Conservation (phyloP, 2,888 invertebrate genomes). For the Pheosia tremula region DNA sequence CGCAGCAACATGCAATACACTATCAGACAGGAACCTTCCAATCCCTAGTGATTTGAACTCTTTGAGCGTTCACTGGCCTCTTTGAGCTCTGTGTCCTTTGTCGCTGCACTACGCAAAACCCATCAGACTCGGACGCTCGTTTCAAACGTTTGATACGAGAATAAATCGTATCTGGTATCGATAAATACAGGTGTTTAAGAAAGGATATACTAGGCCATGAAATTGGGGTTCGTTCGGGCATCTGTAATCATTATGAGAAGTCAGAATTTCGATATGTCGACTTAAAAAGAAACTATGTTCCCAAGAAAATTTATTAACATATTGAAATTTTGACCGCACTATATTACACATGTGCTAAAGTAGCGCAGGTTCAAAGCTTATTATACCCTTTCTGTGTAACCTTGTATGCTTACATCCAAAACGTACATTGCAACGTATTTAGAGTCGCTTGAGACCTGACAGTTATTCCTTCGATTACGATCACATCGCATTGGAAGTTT, state of each 20-base stretch:
- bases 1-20: conserved; percentile 16
- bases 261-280: no score
- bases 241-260: no score
- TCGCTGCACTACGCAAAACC: conserved; percentile 48
- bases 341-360: no score
- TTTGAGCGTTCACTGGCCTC: conserved; percentile 47
- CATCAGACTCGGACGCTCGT: conserved; percentile 41
- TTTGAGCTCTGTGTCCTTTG: conserved; percentile 44
- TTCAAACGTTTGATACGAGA: conserved; percentile 47
- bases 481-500: conserved; percentile 34
- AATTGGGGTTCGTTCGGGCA: no score
- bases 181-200: conserved; percentile 3
- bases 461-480: conserved; percentile 25
- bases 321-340: no score
- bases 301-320: no score
- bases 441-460: conserved; percentile 24
- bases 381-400: no score
- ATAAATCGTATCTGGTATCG: conserved; percentile 38
- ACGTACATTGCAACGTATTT: conserved; percentile 15
- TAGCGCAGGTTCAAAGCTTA: no score
- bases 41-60: conserved; percentile 45
- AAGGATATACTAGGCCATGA: no score
- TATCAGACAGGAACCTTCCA: conserved; percentile 26
- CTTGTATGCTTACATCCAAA: conserved; percentile 19
- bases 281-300: no score